Evolutionary conservation across 2,797 vertebrate species (phyloP).

Genomic region (Peromyscus nudipes): DNA sequence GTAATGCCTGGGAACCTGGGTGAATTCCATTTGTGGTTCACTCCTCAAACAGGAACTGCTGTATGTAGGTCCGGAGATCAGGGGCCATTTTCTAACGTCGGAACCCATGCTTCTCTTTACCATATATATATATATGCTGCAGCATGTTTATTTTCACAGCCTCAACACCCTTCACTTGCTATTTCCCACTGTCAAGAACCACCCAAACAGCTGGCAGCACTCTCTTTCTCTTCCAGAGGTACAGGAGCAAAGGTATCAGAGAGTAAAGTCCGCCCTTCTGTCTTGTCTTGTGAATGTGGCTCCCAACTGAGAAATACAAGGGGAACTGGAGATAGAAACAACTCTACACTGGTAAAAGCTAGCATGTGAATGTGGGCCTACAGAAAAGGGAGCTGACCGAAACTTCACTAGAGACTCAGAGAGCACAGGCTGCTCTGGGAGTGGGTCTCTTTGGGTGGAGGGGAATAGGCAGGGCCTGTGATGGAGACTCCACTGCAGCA

Average conservation of each 20-base stretch:
- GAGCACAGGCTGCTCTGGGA: neutral
- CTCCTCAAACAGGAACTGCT: neutral
- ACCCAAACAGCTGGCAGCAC: neutral
- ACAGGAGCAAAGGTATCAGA: neutral
- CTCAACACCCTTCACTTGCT: neutral
- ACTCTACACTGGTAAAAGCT: neutral
- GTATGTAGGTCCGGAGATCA: neutral
- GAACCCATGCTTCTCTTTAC: neutral
- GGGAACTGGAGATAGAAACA: neutral
- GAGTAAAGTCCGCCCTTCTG: neutral
- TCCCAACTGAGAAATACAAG: neutral
- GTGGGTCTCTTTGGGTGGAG: neutral
- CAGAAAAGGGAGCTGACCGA: neutral
- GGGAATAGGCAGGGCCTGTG: neutral
- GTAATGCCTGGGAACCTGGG: slow-evolving; percentile 27
- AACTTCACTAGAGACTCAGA: neutral
- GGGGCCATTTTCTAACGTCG: neutral
- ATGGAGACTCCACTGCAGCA: neutral
- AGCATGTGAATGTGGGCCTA: neutral
- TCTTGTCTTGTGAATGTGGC: neutral
- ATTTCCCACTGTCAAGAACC: neutral
- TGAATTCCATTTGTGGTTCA: slow-evolving; percentile 18
- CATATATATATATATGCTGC: neutral
- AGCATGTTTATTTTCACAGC: slow-evolving; percentile 28
- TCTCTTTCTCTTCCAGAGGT: neutral